Evolutionary conservation across 2,888 invertebrate species (phyloP).

Genomic region (Lapara coniferarum): DNA sequence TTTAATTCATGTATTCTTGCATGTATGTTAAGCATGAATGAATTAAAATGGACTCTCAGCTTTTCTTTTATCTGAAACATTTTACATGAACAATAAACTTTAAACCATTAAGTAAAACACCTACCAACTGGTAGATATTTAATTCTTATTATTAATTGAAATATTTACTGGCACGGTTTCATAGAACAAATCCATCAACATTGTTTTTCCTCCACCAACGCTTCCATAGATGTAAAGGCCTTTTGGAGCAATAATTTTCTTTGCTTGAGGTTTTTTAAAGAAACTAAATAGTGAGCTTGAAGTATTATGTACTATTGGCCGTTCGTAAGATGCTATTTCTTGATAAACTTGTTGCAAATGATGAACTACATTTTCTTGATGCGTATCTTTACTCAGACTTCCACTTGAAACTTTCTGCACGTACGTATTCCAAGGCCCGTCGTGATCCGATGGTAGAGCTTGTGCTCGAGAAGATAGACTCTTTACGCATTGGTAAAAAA

Average conservation of each 20-base stretch:
- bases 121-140: too few species aligned
- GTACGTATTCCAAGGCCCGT: conserved; percentile 82
- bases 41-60: conserved; percentile 96
- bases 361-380: conserved; percentile 88
- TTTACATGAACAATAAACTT: not conserved
- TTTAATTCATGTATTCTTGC: conserved; percentile 94
- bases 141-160: not conserved
- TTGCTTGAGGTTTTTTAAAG: conserved; percentile 65
- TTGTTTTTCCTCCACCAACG: conserved; percentile 98
- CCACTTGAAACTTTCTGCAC: conserved; percentile 84
- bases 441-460: conserved; percentile 44
- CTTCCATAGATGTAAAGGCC: conserved; percentile 96
- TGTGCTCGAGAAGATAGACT: conserved; percentile 62
- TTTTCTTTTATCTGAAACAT: conserved; percentile 86
- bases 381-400: conserved; percentile 86
- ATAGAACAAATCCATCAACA: conserved; percentile 99
- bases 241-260: conserved; percentile 84
- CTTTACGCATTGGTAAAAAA: conserved; percentile 63
- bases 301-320: conserved; percentile 52
- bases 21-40: conserved; percentile 99
- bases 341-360: conserved; percentile 88
- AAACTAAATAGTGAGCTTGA: conserved; percentile 61
- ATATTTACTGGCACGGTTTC: conserved; percentile 80
- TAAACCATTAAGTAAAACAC: not conserved
- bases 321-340: conserved; percentile 84